A percentile compares a stretch with the other conserved stretches of the same genome.
phyloP scores from a whole-genome alignment of 1,140 invertebrate species.

The Saxidomus purpurata region DNA sequence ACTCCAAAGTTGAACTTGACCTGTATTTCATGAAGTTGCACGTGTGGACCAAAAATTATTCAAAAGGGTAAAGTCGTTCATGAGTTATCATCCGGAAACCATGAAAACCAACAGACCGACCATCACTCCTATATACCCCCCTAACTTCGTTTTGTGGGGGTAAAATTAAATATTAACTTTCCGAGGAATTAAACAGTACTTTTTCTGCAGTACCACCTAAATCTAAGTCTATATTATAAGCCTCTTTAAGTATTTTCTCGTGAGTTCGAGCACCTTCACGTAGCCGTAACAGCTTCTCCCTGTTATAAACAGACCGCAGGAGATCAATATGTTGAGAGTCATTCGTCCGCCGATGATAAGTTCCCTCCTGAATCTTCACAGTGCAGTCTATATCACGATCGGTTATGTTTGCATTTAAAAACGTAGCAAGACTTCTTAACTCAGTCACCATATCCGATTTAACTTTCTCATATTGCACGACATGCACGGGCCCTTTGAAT shows the following conservation, averaged over 20 bases:
- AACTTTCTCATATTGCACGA: background rate
- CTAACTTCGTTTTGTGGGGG: no score
- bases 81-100: no score
- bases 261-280: background rate
- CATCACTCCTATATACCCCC: no score
- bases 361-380: slow-evolving; percentile 7
- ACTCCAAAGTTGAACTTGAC: no score
- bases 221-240: background rate
- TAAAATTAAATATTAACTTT: no score
- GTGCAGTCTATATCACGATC: slow-evolving; percentile 8
- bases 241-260: background rate
- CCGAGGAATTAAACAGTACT: background rate
- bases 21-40: no score
- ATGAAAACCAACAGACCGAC: no score
- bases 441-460: background rate
- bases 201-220: background rate
- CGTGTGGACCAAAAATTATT: no score
- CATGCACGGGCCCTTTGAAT: slow-evolving; percentile 17
- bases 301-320: background rate
- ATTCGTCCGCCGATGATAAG: slow-evolving; percentile 8
- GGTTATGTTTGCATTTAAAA: background rate
- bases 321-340: background rate
- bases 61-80: no score
- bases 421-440: background rate
- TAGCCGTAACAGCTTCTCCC: background rate